phyloP scores from a whole-genome alignment of 2,113 vertebrate genomes.

The Atlantisia rogersi region DNA sequence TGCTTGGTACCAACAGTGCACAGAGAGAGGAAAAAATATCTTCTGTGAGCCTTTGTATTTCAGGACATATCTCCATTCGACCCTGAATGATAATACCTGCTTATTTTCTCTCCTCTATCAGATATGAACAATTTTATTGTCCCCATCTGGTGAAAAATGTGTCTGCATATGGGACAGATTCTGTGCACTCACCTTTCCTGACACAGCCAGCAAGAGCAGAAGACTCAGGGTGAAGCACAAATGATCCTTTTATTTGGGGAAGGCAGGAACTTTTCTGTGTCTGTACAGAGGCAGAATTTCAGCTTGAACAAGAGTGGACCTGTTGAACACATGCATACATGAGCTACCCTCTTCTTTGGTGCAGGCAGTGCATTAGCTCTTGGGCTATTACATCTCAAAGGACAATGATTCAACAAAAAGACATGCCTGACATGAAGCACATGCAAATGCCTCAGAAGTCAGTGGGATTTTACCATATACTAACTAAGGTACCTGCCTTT shows the following conservation, averaged over 20 bases:
- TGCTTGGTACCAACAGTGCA: neutral
- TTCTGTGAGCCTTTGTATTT: neutral
- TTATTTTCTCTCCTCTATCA: conserved; percentile 1
- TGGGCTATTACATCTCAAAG: neutral
- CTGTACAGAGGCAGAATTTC: neutral
- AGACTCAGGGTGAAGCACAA: neutral
- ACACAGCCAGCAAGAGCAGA: neutral
- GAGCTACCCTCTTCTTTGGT: neutral
- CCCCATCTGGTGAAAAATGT: neutral
- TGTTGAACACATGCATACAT: neutral
- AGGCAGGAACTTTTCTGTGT: neutral
- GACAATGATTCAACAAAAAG: neutral
- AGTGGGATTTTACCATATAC: neutral
- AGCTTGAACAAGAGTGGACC: neutral
- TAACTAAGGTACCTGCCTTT: neutral
- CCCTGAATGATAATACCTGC: neutral
- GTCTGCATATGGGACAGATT: neutral
- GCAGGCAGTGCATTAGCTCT: neutral
- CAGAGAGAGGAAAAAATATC: neutral
- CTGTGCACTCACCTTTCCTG: neutral
- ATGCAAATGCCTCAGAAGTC: neutral
- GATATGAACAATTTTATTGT: neutral
- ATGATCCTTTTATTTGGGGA: neutral
- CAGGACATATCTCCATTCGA: neutral
- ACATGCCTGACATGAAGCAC: neutral